Conservation (phyloP, 2,797 vertebrate species). For the Phataginus tricuspis region DNA sequence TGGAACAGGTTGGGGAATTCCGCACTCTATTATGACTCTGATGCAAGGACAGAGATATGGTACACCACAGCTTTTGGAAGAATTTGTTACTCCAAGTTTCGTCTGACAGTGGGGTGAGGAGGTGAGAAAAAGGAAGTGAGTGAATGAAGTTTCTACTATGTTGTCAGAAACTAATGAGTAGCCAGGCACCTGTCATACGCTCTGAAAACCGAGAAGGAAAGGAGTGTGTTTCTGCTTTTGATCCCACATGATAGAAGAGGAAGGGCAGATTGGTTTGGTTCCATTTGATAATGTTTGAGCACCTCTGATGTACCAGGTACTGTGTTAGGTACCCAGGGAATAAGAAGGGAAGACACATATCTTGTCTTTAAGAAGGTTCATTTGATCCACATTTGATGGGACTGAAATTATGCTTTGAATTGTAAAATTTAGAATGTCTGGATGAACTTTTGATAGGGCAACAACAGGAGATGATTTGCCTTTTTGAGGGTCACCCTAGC, state of each 20-base stretch:
- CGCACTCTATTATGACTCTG: not conserved
- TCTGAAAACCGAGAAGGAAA: not conserved
- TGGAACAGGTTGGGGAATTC: slow-evolving; percentile 42
- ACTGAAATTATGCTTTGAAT: not conserved
- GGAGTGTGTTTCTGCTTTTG: not conserved
- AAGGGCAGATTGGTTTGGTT: not conserved
- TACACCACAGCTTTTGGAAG: not conserved
- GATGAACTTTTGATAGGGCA: not conserved
- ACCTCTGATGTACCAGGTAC: not conserved
- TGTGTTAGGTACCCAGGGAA: not conserved
- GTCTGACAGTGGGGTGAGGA: not conserved
- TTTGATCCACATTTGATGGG: not conserved
- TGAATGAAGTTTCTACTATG: not conserved
- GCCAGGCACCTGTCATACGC: not conserved
- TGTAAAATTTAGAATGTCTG: not conserved
- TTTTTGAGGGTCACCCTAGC: not conserved
- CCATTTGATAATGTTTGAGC: not conserved
- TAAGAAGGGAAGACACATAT: not conserved
- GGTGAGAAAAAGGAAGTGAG: not conserved
- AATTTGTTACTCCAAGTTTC: not conserved
- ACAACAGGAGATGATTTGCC: not conserved
- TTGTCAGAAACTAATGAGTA: not conserved
- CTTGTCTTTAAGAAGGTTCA: not conserved
- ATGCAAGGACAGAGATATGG: not conserved
- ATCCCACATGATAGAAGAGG: not conserved